Base-by-base conservation (phyloP, 2,113 vertebrate species). In the Himantopus leucocephalus region DNA sequence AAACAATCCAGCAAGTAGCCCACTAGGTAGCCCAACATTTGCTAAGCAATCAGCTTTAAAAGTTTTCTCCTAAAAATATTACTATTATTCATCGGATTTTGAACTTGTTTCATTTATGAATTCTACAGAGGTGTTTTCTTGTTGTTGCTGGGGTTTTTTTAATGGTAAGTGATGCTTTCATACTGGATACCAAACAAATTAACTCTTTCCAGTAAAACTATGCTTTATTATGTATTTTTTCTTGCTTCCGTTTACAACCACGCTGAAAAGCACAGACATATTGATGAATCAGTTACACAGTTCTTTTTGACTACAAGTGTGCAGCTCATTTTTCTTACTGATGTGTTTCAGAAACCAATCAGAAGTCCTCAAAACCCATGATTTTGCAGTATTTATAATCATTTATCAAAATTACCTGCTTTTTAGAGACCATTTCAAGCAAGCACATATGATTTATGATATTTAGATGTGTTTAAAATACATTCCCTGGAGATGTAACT, bases 381-480 rank as follows among this genome's bases (percentile, higher is more conserved):
- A 96, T 96, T 95, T 96, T 47, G 43, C 88, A 90, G 80, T 95
- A 96, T 97, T 98, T 97, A 96, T 76, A 95, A 95, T 96, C 67
- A 88, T 97, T 97, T 95, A 96, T 97, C 95, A 97, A 93, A 97
- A 97, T 97, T 73, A 97, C 80, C 92, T 96, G 87, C 55, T 96
- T 97, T 97, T 82, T 67, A 90, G 53, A 95, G 55, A 96, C 79
- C 82, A 81, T 96, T 98, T 97, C 96, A 97, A 96, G 94, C 86
- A 96, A 97, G 73, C 63, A 88, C 15, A 26, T 73, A 87, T 96
- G 95, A 96, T 97, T 96, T 97, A 97, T 96, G 97, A 70, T 96
- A 94, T 92, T 96, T 95, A 82, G 50, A 82, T 95, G 87, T 96
- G 90, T 94, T 96, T 96, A 97, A 97, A 96, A 95, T 80, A 96